Evolutionary conservation across 2,888 invertebrate genomes (phyloP).

Genomic region (Andrena hattorfiana): DNA sequence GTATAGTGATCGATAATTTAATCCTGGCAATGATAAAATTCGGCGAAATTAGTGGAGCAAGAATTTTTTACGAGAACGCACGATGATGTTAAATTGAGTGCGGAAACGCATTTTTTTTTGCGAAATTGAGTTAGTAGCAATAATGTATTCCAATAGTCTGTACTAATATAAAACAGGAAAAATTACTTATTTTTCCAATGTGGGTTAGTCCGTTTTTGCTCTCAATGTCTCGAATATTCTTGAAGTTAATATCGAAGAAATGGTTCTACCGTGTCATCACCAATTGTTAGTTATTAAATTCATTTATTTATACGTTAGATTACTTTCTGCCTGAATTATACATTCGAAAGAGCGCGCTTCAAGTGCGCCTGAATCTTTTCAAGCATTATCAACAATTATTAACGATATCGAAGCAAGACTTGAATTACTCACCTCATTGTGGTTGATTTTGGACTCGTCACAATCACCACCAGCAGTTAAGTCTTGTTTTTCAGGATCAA

Average conservation of each 20-base stretch:
- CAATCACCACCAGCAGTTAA: slow-evolving; percentile 81
- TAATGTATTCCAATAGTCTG: no score
- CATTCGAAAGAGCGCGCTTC: not conserved
- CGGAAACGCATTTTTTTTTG: no score
- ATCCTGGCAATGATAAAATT: not conserved
- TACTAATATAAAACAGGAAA: no score
- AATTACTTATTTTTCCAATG: no score
- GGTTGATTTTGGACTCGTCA: slow-evolving; percentile 82
- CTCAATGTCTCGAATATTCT: no score
- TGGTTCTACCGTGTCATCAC: not conserved
- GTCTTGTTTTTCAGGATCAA: slow-evolving; percentile 90
- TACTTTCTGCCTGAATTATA: not conserved
- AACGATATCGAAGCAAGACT: slow-evolving; percentile 23
- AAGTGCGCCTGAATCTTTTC: not conserved
- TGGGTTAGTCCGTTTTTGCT: no score
- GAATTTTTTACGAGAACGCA: not conserved
- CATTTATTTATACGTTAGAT: not conserved
- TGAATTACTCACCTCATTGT: slow-evolving; percentile 80
- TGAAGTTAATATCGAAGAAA: not conserved
- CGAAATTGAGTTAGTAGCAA: no score
- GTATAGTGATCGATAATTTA: slow-evolving; percentile 2
- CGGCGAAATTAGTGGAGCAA: slow-evolving; percentile 3
- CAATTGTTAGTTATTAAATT: slow-evolving; percentile 1
- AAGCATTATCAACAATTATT: not conserved
- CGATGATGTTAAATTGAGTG: not conserved